Conservation (phyloP, 1,140 invertebrate species). For the Anoplolepis gracilipes region DNA sequence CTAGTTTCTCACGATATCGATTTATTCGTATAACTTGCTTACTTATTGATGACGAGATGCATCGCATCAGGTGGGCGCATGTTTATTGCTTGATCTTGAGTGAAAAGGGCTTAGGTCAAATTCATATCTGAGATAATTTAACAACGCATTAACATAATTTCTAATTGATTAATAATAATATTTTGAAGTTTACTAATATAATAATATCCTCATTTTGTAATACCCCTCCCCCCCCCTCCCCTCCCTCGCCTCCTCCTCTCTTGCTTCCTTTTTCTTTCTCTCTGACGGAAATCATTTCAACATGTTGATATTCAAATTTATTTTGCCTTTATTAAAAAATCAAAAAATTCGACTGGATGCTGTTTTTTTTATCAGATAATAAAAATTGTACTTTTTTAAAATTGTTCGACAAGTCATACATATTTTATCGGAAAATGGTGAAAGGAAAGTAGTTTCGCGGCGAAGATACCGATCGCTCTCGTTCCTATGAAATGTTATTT, state of each 20-base stretch:
- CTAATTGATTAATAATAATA: background rate
- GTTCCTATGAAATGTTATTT: background rate
- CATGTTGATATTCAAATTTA: background rate
- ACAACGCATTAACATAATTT: background rate
- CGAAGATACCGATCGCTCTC: background rate
- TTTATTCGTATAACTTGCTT: slow-evolving; percentile 37
- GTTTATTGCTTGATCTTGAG: background rate
- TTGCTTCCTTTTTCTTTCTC: too few species aligned
- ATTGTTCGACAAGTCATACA: background rate
- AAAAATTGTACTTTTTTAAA: background rate
- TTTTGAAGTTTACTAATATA: background rate
- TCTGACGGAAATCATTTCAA: too few species aligned
- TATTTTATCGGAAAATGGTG: too few species aligned
- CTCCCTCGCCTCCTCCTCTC: too few species aligned
- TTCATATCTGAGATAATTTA: slow-evolving; percentile 24
- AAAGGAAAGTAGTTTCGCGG: background rate
- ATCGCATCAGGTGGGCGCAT: background rate
- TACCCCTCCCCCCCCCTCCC: too few species aligned
- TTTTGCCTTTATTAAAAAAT: background rate
- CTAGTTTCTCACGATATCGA: background rate
- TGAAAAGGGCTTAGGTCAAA: slow-evolving; percentile 24
- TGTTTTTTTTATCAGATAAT: background rate
- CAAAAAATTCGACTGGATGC: background rate
- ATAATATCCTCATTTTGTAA: background rate
- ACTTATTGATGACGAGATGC: slow-evolving; percentile 15